phyloP scores from a whole-genome alignment of 2,888 invertebrate species.

The Habroteleia sp. region DNA sequence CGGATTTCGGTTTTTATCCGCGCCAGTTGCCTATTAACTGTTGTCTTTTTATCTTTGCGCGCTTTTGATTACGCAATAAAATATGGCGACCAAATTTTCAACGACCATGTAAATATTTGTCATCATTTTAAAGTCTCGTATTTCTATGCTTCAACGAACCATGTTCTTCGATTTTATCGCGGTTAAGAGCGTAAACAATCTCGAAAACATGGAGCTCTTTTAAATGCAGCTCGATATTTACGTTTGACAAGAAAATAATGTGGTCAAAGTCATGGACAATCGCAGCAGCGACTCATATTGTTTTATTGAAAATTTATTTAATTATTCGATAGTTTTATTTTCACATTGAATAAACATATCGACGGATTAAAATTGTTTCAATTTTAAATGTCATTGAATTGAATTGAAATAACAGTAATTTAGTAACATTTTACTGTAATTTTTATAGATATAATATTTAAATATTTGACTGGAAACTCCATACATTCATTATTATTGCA shows the following conservation, averaged over 20 bases:
- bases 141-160: slow-evolving; percentile 2
- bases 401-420: too few relatives aligned
- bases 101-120: slow-evolving; percentile 47
- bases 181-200: slow-evolving; percentile 47
- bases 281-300: not conserved
- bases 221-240: slow-evolving; percentile 17
- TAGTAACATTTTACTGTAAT: too few relatives aligned
- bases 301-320: slow-evolving; percentile 1
- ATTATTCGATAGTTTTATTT: not conserved
- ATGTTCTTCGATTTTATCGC: slow-evolving; percentile 39
- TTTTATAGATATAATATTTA: too few relatives aligned
- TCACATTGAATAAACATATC: too few relatives aligned
- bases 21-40: slow-evolving; percentile 16
- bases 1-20: not conserved
- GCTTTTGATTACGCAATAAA: slow-evolving; percentile 31
- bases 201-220: slow-evolving; percentile 22
- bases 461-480: too few relatives aligned
- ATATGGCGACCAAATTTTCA: slow-evolving; percentile 26
- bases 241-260: slow-evolving; percentile 9
- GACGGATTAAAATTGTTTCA: too few relatives aligned
- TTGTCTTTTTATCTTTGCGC: slow-evolving; percentile 5
- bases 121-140: slow-evolving; percentile 12
- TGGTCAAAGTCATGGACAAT: slow-evolving; percentile 22
- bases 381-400: too few relatives aligned
- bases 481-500: too few relatives aligned